Percentiles rank a stretch among this genome's conserved stretches.
Evolutionary conservation across 2,888 invertebrate genomes (phyloP).

Genomic region (Metalampra italica): DNA sequence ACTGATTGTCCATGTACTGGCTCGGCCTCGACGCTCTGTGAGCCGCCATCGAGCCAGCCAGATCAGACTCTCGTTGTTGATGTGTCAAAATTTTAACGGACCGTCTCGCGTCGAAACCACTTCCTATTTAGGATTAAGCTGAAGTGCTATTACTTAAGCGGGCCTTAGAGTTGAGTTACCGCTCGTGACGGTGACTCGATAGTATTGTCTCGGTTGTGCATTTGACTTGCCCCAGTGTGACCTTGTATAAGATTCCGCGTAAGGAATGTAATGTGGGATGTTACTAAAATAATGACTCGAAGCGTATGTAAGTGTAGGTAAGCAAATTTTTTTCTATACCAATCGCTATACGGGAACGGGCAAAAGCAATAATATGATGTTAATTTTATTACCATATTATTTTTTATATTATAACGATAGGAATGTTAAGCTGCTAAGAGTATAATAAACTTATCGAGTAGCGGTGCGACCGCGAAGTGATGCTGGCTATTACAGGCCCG

Average conservation of each 20-base stretch:
- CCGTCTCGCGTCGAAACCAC: conserved; percentile 55
- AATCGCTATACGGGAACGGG: conserved; percentile 79
- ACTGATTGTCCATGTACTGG: conserved; percentile 71
- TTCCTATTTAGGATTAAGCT: conserved; percentile 74
- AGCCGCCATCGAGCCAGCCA: conserved; percentile 35
- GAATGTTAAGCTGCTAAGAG: conserved; percentile 68
- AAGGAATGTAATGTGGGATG: conserved; percentile 57
- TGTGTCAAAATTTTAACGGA: conserved; percentile 51
- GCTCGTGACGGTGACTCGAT: conserved; percentile 55
- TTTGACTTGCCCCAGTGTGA: conserved; percentile 74
- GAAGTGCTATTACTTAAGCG: conserved; percentile 76
- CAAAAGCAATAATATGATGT: conserved; percentile 79
- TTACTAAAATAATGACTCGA: conserved; percentile 61
- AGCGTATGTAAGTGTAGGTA: conserved; percentile 68
- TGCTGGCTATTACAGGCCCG: conserved; percentile 69
- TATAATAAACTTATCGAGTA: conserved; percentile 62
- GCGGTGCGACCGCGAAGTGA: conserved; percentile 76
- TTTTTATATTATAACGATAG: conserved; percentile 76
- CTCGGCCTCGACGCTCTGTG: conserved; percentile 66
- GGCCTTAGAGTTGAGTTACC: conserved; percentile 49
- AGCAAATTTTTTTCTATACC: conserved; percentile 76
- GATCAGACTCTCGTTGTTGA: conserved; percentile 37
- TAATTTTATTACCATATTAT: conserved; percentile 79
- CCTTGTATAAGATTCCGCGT: conserved; percentile 56
- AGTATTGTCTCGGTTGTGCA: conserved; percentile 77